Base-by-base conservation (phyloP, 1,140 invertebrate genomes). In the Trachymyrmex septentrionalis region DNA sequence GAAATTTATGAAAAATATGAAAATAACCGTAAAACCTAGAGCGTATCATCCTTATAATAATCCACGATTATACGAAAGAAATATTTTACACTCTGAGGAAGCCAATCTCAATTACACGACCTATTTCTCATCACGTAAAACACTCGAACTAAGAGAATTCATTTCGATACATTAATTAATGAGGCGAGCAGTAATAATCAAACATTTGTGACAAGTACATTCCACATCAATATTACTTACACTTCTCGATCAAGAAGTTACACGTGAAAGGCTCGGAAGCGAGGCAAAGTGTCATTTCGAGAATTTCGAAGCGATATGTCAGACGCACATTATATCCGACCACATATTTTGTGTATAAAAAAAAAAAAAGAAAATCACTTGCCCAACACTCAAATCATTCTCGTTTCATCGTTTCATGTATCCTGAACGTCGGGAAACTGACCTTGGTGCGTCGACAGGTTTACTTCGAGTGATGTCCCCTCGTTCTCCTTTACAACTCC, bases 381-480 rank as follows among this genome's bases (percentile, higher is more conserved):
- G 69, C 9, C 67, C 85, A 64, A 44, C 34, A 30, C 38, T 59
- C 9, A 88, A 88, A 76, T 78, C 81, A 77, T 82, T 64, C 55
- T 86, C 76, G 55, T 69, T 12, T 77, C 63, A 38, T 44, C 38
- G 14, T 75, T 19, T 44, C 69, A 57, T 59, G 80, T 44, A 72
- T 73, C 50, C 57, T 53, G 34, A 16, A 73, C 50, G 53, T 73
- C 73, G 71, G 63, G 24, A 9, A 66, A 92, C 93, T 91, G 85
- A 94, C 94, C 94, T 92, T 92, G 90, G 82, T 91, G 88, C 91
- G 92, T 92, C 93, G 93, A 94, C 94, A 95, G 94, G 94, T 80
- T 94, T 93, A 90, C 86, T 92, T 86, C 48, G 72, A 73, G n/a
- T 64, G 64, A 77, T 71, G 53, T 63, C 81, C 44, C 59, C 57